These are phyloP conservation scores for Argya squamiceps DNA, from an alignment of 2,797 vertebrate species.

Conservation along the genomic window DNA sequence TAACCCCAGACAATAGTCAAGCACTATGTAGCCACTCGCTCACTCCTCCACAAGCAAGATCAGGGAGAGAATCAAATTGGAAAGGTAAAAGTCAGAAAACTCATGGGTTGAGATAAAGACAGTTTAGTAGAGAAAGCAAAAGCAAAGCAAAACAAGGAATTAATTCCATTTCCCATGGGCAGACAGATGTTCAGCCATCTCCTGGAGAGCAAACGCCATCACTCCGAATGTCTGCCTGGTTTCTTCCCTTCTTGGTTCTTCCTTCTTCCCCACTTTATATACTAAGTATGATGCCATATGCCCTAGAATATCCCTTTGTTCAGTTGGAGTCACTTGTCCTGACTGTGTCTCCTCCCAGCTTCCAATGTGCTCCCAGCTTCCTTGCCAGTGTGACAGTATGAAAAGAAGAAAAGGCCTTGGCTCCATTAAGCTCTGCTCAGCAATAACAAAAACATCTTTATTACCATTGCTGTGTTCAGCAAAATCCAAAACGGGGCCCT, in stretches of 20 bases:
- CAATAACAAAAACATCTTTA: not conserved
- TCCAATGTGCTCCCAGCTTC: not conserved
- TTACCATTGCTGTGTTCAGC: not conserved
- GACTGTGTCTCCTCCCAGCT: not conserved
- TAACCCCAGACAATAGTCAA: not conserved
- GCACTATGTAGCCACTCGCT: not conserved
- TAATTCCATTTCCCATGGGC: not conserved
- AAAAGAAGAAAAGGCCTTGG: not conserved
- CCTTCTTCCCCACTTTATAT: not conserved
- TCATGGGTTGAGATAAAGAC: not conserved
- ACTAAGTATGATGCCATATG: not conserved
- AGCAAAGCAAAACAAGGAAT: not conserved
- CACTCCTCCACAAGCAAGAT: not conserved
- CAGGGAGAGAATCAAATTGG: not conserved
- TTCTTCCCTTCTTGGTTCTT: not conserved
- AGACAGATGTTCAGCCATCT: not conserved
- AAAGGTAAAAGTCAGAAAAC: not conserved
- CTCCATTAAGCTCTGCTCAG: not conserved
- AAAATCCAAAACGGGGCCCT: not conserved
- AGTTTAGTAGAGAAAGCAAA: not conserved
- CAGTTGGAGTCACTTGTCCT: not conserved
- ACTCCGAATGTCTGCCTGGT: not conserved
- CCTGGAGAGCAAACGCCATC: not conserved
- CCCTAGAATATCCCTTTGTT: not conserved
- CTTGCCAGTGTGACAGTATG: not conserved